Percentiles rank a stretch among this genome's conserved stretches.
These are phyloP conservation scores for Trichogramma pretiosum DNA, from an alignment of 1,140 invertebrate species.

Conservation along the genomic window DNA sequence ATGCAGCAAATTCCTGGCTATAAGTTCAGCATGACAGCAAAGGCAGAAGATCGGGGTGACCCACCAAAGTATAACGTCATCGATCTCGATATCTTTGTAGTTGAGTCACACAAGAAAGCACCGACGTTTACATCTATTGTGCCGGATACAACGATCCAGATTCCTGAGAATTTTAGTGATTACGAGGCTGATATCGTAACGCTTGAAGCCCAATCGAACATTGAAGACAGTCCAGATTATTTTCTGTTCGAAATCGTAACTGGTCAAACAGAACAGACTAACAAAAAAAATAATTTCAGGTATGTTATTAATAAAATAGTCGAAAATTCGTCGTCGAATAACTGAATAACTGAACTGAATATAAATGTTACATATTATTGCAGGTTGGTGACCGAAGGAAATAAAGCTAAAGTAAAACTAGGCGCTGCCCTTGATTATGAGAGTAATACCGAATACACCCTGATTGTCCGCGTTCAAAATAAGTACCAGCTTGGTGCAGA, in stretches of 20 bases:
- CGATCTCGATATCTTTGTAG: conserved; percentile 70
- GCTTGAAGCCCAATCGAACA: conserved; percentile 65
- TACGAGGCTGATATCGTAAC: conserved; percentile 59
- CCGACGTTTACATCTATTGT: conserved; percentile 60
- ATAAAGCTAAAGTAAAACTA: conserved; percentile 63
- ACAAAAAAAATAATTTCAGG: conserved; percentile 68
- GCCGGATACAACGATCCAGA: conserved; percentile 47
- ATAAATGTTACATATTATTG: too few species aligned
- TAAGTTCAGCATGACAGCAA: conserved; percentile 63
- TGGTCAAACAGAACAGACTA: conserved; percentile 74
- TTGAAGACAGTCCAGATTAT: conserved; percentile 57
- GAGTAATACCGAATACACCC: conserved; percentile 67
- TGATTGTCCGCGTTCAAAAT: conserved; percentile 75
- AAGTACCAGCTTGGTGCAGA: conserved; percentile 70
- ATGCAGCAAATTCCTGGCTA: conserved; percentile 56
- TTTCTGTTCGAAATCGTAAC: conserved; percentile 65
- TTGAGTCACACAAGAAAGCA: conserved; percentile 80
- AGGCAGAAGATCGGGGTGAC: conserved; percentile 67
- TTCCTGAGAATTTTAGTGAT: conserved; percentile 65
- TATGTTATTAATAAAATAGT: too few species aligned
- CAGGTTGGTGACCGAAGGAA: conserved; percentile 55
- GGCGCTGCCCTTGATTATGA: conserved; percentile 73
- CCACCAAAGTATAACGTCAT: conserved; percentile 55
- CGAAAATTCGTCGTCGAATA: too few species aligned
- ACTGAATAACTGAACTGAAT: too few species aligned